These are phyloP conservation scores for Clarias platycephalus DNA, from an alignment of 2,797 vertebrate genomes.

Conservation along the genomic window DNA sequence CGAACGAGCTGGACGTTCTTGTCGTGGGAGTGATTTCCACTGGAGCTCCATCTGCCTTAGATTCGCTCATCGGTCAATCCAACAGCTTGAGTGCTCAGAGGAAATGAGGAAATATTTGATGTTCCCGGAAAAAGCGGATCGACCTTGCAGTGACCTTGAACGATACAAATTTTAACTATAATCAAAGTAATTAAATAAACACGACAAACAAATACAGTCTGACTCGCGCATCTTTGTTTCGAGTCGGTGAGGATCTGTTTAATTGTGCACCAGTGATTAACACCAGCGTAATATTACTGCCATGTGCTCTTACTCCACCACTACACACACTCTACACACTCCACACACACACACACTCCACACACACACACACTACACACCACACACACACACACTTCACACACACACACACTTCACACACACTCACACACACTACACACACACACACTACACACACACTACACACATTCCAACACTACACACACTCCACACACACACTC, in stretches of 20 bases:
- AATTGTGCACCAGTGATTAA: background rate
- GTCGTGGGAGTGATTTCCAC: slow-evolving; percentile 19
- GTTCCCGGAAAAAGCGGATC: background rate
- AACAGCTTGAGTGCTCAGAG: background rate
- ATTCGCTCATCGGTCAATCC: slow-evolving; percentile 11
- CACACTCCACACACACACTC: too few relatives aligned
- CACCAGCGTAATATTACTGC: background rate
- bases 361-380: too few relatives aligned
- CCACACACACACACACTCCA: too few relatives aligned
- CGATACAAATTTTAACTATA: background rate
- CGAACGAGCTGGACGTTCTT: slow-evolving; percentile 15
- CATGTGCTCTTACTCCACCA: too few relatives aligned
- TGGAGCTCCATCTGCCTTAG: background rate
- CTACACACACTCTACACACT: too few relatives aligned
- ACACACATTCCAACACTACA: too few relatives aligned
- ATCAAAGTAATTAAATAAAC: background rate
- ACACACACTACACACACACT: too few relatives aligned
- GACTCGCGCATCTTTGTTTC: too few relatives aligned
- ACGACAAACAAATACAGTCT: background rate
- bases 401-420: too few relatives aligned
- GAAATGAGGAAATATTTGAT: slow-evolving; percentile 15
- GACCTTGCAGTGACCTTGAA: background rate
- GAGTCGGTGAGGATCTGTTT: background rate
- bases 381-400: too few relatives aligned
- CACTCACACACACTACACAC: too few relatives aligned